Percentiles rank a stretch among this genome's conserved stretches.
These are phyloP conservation scores for Leucophora obtusa DNA, from an alignment of 2,888 invertebrate species.

Conservation along the genomic window DNA sequence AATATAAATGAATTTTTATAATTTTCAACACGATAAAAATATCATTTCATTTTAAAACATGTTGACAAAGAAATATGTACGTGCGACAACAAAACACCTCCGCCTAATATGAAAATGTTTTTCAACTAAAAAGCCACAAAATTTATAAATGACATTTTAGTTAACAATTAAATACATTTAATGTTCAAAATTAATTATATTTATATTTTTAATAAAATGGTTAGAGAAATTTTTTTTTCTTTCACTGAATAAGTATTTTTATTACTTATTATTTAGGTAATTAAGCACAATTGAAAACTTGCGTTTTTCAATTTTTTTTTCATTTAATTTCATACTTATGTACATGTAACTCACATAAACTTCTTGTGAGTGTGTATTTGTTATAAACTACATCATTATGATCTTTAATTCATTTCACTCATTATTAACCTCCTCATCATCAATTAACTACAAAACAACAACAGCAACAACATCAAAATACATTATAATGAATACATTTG, in stretches of 20 bases:
- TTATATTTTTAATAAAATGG: background rate
- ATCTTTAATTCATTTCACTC: slow-evolving; percentile 50
- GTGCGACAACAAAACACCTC: slow-evolving; percentile 46
- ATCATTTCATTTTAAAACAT: slow-evolving; percentile 47
- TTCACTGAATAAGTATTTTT: slow-evolving; percentile 30
- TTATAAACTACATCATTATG: slow-evolving; percentile 43
- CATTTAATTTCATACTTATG: background rate
- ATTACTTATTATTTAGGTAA: slow-evolving; percentile 57
- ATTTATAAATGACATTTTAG: slow-evolving; percentile 47
- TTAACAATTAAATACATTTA: slow-evolving; percentile 55
- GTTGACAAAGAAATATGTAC: slow-evolving; percentile 51
- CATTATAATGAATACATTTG: slow-evolving; percentile 59
- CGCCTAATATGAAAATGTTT: slow-evolving; percentile 13
- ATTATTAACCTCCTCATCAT: slow-evolving; percentile 63
- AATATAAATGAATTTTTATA: slow-evolving; percentile 28
- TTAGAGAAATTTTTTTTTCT: background rate
- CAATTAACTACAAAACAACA: slow-evolving; percentile 55
- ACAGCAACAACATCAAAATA: slow-evolving; percentile 47
- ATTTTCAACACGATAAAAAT: slow-evolving; percentile 43
- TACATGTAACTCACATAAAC: background rate
- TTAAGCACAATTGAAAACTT: slow-evolving; percentile 61
- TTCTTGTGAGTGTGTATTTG: slow-evolving; percentile 11
- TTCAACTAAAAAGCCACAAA: background rate
- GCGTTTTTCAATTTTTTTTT: slow-evolving; percentile 47
- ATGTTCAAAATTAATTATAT: slow-evolving; percentile 59